Evolutionary conservation across 2,888 invertebrate genomes (phyloP).

Genomic region (Drosophila dives): DNA sequence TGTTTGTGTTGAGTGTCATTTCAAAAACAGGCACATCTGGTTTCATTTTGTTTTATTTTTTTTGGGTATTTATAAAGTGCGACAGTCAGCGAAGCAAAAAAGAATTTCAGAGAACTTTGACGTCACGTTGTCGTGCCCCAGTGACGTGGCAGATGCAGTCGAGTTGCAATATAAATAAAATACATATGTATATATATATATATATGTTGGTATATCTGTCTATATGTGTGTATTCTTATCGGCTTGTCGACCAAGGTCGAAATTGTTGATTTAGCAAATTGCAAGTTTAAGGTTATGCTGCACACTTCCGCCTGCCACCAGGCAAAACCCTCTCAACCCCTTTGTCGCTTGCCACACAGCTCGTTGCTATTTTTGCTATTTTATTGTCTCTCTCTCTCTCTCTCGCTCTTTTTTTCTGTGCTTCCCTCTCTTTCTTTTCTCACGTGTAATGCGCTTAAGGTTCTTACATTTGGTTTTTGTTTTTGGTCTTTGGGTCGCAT

Average conservation of each 20-base stretch:
- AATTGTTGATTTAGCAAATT: slow-evolving; percentile 46
- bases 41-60: slow-evolving; percentile 12
- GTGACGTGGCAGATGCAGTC: slow-evolving; percentile 33
- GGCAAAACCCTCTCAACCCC: no score
- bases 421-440: not conserved
- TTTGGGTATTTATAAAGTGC: slow-evolving; percentile 29
- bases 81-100: slow-evolving; percentile 26
- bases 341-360: slow-evolving; percentile 7
- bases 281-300: slow-evolving; percentile 60
- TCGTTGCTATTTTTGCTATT: slow-evolving; percentile 49
- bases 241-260: slow-evolving; percentile 39
- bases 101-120: slow-evolving; percentile 23
- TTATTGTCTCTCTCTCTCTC: not conserved
- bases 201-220: not conserved
- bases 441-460: slow-evolving; percentile 63
- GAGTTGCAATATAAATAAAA: not conserved
- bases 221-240: slow-evolving; percentile 25
- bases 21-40: slow-evolving; percentile 35
- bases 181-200: not conserved
- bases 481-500: slow-evolving; percentile 12
- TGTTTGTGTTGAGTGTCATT: slow-evolving; percentile 3
- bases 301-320: slow-evolving; percentile 36
- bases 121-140: slow-evolving; percentile 30
- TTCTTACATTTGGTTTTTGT: slow-evolving; percentile 13
- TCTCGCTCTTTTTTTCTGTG: not conserved